Percentiles rank a stretch among this genome's conserved stretches.
These are phyloP conservation scores for Agonopterix heracliana DNA, from an alignment of 2,888 invertebrate genomes.

Conservation along the genomic window DNA sequence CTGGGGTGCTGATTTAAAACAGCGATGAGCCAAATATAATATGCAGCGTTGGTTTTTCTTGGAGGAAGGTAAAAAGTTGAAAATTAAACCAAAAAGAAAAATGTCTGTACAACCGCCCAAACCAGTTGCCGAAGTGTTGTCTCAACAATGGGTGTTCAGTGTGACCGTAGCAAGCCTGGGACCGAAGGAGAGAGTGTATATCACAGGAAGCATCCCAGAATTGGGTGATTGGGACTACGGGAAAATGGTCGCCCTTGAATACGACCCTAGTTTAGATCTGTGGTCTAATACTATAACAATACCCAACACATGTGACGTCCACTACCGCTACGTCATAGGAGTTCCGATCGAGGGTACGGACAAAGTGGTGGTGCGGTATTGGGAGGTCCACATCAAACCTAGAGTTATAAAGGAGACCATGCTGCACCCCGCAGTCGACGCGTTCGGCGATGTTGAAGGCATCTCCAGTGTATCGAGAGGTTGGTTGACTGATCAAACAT, in stretches of 20 bases:
- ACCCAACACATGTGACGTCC: constrained; percentile 80
- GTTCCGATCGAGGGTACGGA: constrained; percentile 77
- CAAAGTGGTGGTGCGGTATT: constrained; percentile 80
- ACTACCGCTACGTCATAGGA: constrained; percentile 87
- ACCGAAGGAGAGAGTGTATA: constrained; percentile 80
- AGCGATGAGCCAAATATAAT: constrained; percentile 34
- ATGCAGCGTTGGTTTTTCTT: constrained; percentile 82
- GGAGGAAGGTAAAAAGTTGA: constrained; percentile 63
- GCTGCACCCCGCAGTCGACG: constrained; percentile 69
- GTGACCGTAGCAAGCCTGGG: constrained; percentile 71
- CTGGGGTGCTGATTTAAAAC: too few relatives aligned
- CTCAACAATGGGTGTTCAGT: constrained; percentile 56
- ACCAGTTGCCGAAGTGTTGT: constrained; percentile 26
- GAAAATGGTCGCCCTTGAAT: constrained; percentile 75
- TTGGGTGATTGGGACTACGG: constrained; percentile 84
- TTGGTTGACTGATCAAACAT: constrained; percentile 90
- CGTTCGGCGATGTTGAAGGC: constrained; percentile 80
- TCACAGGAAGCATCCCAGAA: constrained; percentile 80
- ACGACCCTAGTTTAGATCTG: constrained; percentile 53
- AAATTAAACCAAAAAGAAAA: constrained; percentile 38
- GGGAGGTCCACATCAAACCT: constrained; percentile 87
- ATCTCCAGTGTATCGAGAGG: constrained; percentile 81
- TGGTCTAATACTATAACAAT: constrained; percentile 81
- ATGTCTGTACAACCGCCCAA: constrained; percentile 37
- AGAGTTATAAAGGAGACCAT: constrained; percentile 73